phyloP scores from a whole-genome alignment of 2,888 invertebrate genomes.

The Eudemis profundana region DNA sequence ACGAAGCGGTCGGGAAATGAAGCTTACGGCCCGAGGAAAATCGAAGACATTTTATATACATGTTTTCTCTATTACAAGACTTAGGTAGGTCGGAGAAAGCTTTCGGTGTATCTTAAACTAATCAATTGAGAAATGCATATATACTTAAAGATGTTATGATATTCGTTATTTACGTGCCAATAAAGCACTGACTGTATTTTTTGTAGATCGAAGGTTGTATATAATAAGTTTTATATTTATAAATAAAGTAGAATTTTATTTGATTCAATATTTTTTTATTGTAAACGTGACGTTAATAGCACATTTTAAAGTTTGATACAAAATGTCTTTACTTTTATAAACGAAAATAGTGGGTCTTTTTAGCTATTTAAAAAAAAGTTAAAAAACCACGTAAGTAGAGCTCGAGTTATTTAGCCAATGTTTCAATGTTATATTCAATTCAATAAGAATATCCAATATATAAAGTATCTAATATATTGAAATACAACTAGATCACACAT shows the following conservation, averaged over 20 bases:
- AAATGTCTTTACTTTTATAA: no score
- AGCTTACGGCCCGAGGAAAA: no score
- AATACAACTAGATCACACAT: no score
- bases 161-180: slow-evolving; percentile 60
- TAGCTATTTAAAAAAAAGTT: no score
- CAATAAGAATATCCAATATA: no score
- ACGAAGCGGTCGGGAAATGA: no score
- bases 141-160: slow-evolving; percentile 22
- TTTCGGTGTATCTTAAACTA: slow-evolving; percentile 8
- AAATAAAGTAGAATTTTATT: slow-evolving; percentile 1
- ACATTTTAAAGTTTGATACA: no score
- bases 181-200: slow-evolving; percentile 52
- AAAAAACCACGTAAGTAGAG: no score
- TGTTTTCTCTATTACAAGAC: slow-evolving; percentile 14
- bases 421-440: no score
- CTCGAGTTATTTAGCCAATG: no score
- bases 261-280: slow-evolving; percentile 3
- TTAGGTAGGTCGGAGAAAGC: slow-evolving; percentile 1
- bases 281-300: not conserved
- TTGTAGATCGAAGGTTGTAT: slow-evolving; percentile 48
- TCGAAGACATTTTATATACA: not conserved
- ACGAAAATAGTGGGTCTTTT: no score
- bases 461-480: no score
- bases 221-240: slow-evolving; percentile 45
- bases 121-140: slow-evolving; percentile 12